Evolutionary conservation across 2,113 vertebrate genomes (phyloP).

Genomic region (Datnioides undecimradiatus): DNA sequence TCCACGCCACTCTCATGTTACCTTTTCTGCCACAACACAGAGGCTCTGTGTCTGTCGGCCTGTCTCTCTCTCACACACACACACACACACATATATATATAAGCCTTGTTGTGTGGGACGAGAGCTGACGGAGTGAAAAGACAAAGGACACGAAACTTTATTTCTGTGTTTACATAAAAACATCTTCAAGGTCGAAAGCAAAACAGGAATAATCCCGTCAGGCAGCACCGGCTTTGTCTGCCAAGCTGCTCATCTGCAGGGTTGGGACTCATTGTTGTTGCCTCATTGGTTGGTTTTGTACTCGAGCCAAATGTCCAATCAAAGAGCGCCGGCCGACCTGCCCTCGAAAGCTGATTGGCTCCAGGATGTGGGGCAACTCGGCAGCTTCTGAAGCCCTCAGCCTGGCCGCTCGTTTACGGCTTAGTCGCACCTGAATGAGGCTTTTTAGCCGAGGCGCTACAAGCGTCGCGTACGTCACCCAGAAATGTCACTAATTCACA

Average conservation of each 20-base stretch:
- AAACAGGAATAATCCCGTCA: neutral
- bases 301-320: neutral
- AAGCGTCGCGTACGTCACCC: no score
- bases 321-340: neutral
- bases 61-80: neutral
- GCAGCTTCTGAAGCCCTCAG: neutral
- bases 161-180: neutral
- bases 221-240: neutral
- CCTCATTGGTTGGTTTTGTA: neutral
- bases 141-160: neutral
- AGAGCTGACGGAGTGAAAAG: neutral
- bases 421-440: constrained; percentile 38
- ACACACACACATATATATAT: neutral
- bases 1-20: constrained; percentile 49
- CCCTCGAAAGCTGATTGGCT: neutral
- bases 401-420: neutral
- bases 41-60: constrained; percentile 19
- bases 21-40: constrained; percentile 42
- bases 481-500: neutral
- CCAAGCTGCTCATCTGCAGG: no score
- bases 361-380: neutral
- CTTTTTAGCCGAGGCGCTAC: constrained; percentile 7
- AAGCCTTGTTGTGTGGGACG: neutral
- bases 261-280: neutral
- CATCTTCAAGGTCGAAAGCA: neutral